phyloP scores from a whole-genome alignment of 2,888 invertebrate species.

The Tetranychus truncatus region DNA sequence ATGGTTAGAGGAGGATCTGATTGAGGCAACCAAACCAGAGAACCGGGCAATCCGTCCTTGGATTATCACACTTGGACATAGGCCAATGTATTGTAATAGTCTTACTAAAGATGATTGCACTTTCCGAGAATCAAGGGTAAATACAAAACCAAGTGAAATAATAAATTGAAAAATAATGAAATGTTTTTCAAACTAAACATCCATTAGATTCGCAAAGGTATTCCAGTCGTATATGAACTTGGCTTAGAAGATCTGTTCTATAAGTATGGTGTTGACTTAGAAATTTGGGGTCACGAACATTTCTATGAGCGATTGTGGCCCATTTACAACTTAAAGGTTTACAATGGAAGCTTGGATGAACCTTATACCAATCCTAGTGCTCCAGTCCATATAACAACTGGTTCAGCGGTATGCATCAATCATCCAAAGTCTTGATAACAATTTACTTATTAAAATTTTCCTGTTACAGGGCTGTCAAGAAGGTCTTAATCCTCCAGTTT shows the following conservation, averaged over 20 bases:
- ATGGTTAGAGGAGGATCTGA: constrained; percentile 68
- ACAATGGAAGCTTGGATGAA: constrained; percentile 32
- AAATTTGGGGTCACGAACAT: constrained; percentile 94
- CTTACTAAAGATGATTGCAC: constrained; percentile 35
- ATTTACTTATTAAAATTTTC: background rate
- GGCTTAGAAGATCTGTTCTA: constrained; percentile 63
- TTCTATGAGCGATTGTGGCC: constrained; percentile 92
- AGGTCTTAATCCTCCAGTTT: constrained; percentile 53
- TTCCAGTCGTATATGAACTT: constrained; percentile 23
- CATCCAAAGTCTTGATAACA: background rate
- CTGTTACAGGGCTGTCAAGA: constrained; percentile 58
- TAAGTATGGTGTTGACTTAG: constrained; percentile 73
- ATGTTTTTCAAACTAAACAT: background rate
- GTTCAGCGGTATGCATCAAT: constrained; percentile 32
- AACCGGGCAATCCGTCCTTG: constrained; percentile 55
- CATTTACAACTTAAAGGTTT: constrained; percentile 50
- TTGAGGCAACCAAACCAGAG: constrained; percentile 50
- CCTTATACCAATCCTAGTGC: constrained; percentile 50
- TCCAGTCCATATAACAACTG: constrained; percentile 71
- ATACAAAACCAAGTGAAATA: background rate
- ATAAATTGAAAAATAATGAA: background rate
- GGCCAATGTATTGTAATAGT: constrained; percentile 74
- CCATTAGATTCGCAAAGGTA: constrained; percentile 22
- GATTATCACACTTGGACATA: constrained; percentile 64
- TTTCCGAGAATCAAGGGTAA: background rate